phyloP scores from a whole-genome alignment of 2,888 invertebrate species.

The Serrognathus titanus region DNA sequence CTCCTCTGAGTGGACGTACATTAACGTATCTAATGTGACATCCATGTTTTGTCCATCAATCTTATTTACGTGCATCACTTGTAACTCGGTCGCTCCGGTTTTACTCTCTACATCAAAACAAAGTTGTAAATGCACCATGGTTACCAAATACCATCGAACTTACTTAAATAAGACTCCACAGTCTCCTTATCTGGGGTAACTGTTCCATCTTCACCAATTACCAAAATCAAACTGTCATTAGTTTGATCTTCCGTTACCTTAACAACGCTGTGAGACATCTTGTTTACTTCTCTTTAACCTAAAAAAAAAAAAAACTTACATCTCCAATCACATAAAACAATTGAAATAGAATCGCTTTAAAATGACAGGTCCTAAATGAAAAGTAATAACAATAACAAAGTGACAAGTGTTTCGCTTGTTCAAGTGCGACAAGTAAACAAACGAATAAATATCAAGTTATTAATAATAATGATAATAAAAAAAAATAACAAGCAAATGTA shows the following conservation, averaged over 20 bases:
- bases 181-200: constrained; percentile 78
- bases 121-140: constrained; percentile 4
- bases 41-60: constrained; percentile 43
- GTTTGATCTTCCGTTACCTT: constrained; percentile 45
- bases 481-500: too few relatives aligned
- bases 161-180: constrained; percentile 76
- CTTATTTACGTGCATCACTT: constrained; percentile 46
- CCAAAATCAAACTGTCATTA: constrained; percentile 75
- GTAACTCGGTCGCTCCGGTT: constrained; percentile 41
- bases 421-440: too few relatives aligned
- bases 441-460: too few relatives aligned
- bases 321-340: too few relatives aligned
- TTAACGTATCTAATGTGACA: constrained; percentile 50
- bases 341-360: too few relatives aligned
- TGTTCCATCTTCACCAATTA: constrained; percentile 83
- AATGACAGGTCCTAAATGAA: too few relatives aligned
- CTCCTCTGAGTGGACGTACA: constrained; percentile 36
- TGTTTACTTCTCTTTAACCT: constrained; percentile 4
- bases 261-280: constrained; percentile 48
- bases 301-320: constrained; percentile 6
- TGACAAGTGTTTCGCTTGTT: too few relatives aligned
- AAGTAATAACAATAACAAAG: too few relatives aligned
- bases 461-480: too few relatives aligned
- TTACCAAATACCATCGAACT: constrained; percentile 36
- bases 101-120: constrained; percentile 34